phyloP scores from a whole-genome alignment of 1,140 invertebrate species.

The Lepidostoma basale region DNA sequence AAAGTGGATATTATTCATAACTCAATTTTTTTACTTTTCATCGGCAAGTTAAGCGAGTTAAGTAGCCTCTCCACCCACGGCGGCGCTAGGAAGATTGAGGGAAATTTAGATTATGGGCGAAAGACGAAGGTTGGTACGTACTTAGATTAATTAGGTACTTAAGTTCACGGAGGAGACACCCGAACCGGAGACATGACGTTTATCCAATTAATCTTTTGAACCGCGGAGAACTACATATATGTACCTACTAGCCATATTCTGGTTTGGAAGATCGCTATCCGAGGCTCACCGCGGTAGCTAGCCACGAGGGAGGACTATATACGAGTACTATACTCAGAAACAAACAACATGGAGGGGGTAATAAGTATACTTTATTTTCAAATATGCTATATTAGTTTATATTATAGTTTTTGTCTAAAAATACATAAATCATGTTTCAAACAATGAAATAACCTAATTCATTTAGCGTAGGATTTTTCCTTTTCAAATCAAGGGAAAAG shows the following conservation, averaged over 20 bases:
- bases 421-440: too few species aligned
- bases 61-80: neutral
- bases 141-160: constrained; percentile 16
- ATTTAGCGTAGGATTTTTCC: too few species aligned
- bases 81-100: neutral
- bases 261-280: neutral
- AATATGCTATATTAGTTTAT: too few species aligned
- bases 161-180: constrained; percentile 3
- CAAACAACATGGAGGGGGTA: too few species aligned
- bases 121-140: neutral
- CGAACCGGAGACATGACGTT: constrained; percentile 8
- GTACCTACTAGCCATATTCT: neutral
- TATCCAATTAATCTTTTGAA: constrained; percentile 11
- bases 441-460: too few species aligned
- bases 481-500: too few species aligned
- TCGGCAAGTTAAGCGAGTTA: constrained; percentile 7
- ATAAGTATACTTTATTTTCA: too few species aligned
- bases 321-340: too few species aligned
- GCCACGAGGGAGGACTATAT: too few species aligned
- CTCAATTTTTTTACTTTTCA: constrained; percentile 27
- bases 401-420: too few species aligned
- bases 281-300: too few species aligned
- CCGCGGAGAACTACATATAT: neutral
- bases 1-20: neutral
- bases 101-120: constrained; percentile 8